Percentiles rank a stretch among this genome's conserved stretches.
These are phyloP conservation scores for Melanogrammus aeglefinus DNA, from an alignment of 2,797 vertebrate genomes.

Conservation along the genomic window DNA sequence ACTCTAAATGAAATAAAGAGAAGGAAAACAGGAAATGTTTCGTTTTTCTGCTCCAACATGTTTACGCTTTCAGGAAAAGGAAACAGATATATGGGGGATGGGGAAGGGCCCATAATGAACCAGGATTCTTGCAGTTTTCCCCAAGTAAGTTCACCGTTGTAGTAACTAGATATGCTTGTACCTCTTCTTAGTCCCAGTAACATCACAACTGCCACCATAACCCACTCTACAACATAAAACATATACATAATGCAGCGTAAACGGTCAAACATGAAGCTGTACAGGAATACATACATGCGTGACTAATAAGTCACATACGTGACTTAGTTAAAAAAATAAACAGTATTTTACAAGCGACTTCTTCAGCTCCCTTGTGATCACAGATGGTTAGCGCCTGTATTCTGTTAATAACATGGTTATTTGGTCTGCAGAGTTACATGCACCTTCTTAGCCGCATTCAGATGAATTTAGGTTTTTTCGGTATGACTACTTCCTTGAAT, in stretches of 20 bases:
- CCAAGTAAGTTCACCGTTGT: background rate
- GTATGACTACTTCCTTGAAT: too few relatives aligned
- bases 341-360: too few relatives aligned
- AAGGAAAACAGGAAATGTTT: slow-evolving; percentile 28
- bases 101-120: too few relatives aligned
- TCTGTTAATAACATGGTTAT: background rate
- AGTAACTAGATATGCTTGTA: background rate
- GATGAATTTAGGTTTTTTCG: background rate
- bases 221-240: background rate
- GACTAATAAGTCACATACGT: too few relatives aligned
- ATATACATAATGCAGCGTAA: background rate
- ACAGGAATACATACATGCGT: background rate
- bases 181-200: background rate
- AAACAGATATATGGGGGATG: too few relatives aligned
- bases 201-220: background rate
- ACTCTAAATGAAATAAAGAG: slow-evolving; percentile 32
- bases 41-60: background rate
- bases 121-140: too few relatives aligned
- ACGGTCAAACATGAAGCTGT: background rate
- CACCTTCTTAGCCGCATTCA: background rate
- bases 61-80: too few relatives aligned
- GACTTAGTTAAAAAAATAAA: background rate
- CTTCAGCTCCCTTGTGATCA: background rate
- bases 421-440: background rate
- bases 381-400: background rate